Evolutionary conservation across 23 tunicate genomes (phyloP).

Genomic region (Styela clava): DNA sequence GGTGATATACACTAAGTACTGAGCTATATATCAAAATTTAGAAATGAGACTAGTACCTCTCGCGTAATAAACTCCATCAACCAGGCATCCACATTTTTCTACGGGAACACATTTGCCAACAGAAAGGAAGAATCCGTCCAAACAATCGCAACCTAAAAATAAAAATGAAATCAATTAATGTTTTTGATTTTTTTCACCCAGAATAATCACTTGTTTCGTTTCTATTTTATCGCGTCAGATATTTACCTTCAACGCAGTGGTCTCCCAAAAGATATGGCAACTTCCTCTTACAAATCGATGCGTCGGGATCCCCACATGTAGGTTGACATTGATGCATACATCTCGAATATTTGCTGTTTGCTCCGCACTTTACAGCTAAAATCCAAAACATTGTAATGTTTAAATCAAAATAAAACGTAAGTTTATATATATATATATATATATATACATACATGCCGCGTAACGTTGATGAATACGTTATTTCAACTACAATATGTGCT

Average conservation of each 20-base stretch:
- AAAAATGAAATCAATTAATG: neutral
- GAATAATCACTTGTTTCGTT: neutral
- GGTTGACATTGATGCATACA: conserved; percentile 85
- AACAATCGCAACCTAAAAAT: conserved; percentile 11
- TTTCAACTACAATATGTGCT: no score
- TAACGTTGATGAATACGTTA: no score
- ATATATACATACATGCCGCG: neutral
- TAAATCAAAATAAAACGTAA: neutral
- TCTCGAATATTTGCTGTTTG: conserved; percentile 24
- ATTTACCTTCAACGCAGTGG: conserved; percentile 60
- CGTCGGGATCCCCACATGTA: conserved; percentile 58
- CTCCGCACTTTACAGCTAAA: conserved; percentile 42
- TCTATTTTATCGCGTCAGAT: neutral
- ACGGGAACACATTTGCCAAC: conserved; percentile 6
- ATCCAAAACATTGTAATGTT: no score
- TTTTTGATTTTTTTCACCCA: neutral
- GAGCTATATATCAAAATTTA: no score
- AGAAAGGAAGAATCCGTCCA: conserved; percentile 1
- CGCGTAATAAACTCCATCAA: conserved; percentile 16
- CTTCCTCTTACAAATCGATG: conserved; percentile 15
- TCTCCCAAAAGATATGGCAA: conserved; percentile 33
- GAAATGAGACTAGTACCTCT: no score
- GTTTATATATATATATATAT: neutral
- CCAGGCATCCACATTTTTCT: conserved; percentile 25
- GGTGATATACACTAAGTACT: no score